Conservation (phyloP, 2,113 vertebrate species). For the Tonatia bakeri region DNA sequence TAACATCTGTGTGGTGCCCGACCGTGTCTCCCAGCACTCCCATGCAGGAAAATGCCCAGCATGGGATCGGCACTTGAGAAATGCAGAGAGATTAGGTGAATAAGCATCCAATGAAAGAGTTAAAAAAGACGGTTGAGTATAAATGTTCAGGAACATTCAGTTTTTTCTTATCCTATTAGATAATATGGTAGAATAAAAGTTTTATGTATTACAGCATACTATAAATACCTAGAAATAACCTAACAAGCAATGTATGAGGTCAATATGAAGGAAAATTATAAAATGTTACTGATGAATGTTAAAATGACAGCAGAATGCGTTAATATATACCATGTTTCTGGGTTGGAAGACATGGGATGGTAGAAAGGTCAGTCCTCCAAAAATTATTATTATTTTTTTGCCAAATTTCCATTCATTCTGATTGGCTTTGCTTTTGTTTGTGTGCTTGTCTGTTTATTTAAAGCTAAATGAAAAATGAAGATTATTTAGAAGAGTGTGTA, state of each 20-base stretch:
- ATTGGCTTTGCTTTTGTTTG: not conserved
- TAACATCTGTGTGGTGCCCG: not conserved
- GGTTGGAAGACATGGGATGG: not conserved
- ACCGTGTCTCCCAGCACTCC: not conserved
- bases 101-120: not conserved
- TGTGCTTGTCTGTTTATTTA: not conserved
- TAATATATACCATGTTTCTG: not conserved
- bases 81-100: not conserved
- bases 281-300: constrained; percentile 2
- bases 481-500: not conserved
- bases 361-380: not conserved
- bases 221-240: not conserved
- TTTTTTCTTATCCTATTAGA: not conserved
- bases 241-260: not conserved
- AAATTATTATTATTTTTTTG: not conserved
- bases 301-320: not conserved
- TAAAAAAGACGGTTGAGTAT: not conserved
- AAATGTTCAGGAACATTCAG: not conserved
- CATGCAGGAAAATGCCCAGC: not conserved
- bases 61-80: not conserved
- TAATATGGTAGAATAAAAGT: not conserved
- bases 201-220: not conserved
- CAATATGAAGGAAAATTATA: constrained; percentile 7
- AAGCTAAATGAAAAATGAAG: not conserved
- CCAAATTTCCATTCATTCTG: not conserved